Evolutionary conservation across 2,888 invertebrate genomes (phyloP).

Genomic region (Osmoderma eremita): DNA sequence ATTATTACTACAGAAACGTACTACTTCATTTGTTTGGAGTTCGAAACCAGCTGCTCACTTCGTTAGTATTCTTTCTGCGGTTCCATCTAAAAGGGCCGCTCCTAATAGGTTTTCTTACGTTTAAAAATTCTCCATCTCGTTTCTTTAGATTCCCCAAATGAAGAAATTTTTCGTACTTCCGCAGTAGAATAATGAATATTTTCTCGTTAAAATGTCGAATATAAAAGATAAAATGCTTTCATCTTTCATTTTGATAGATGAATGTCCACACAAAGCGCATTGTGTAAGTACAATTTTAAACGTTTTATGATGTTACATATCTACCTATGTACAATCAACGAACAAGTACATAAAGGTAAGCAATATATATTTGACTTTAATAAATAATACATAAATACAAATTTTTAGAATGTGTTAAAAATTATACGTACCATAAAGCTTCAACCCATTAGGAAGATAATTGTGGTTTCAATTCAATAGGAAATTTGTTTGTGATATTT

Average conservation of each 20-base stretch:
- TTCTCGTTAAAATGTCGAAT: background rate
- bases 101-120: background rate
- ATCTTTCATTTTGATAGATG: background rate
- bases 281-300: background rate
- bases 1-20: background rate
- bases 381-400: background rate
- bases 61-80: constrained; percentile 14
- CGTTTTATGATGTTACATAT: background rate
- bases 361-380: background rate
- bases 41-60: constrained; percentile 2
- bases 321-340: background rate
- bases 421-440: too few relatives aligned
- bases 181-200: background rate
- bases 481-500: too few relatives aligned
- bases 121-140: background rate
- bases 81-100: background rate
- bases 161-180: background rate
- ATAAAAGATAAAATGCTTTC: too few relatives aligned
- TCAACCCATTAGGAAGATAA: too few relatives aligned
- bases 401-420: too few relatives aligned
- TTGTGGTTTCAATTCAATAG: too few relatives aligned
- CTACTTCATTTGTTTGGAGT: background rate
- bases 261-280: background rate
- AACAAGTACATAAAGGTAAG: background rate
- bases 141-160: background rate